Percentiles rank a stretch among this genome's conserved stretches.
These are phyloP conservation scores for Macrophya alboannulata DNA, from an alignment of 2,888 invertebrate genomes.

Conservation along the genomic window DNA sequence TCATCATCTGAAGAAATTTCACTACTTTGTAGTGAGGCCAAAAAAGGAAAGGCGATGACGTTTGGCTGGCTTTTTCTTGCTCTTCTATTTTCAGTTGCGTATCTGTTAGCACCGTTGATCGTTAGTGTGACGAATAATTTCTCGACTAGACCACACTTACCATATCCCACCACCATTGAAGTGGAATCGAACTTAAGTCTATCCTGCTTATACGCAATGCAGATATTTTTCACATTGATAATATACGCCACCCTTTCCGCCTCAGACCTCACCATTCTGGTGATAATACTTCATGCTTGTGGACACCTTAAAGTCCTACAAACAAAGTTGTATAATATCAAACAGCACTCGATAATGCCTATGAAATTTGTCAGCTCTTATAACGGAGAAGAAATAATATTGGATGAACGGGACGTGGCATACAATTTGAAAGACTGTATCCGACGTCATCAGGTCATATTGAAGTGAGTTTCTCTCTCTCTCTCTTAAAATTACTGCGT, in stretches of 20 bases:
- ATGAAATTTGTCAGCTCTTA: not conserved
- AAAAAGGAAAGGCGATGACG: not conserved
- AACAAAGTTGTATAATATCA: not conserved
- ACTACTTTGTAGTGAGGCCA: not conserved
- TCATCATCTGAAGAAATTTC: not conserved
- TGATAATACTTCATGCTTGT: not conserved
- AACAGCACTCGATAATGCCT: not conserved
- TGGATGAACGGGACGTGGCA: not conserved
- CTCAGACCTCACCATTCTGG: not conserved
- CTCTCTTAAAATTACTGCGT: not conserved
- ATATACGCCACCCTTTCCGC: not conserved
- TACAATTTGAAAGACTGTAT: not conserved
- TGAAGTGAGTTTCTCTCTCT: not conserved
- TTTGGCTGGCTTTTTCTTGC: not conserved
- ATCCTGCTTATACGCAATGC: not conserved
- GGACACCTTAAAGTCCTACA: conserved; percentile 21
- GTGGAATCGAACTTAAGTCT: not conserved
- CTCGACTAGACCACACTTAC: not conserved
- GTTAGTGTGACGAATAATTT: not conserved
- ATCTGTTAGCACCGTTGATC: not conserved
- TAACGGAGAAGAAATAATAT: not conserved
- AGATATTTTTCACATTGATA: not conserved
- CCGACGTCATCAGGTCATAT: not conserved
- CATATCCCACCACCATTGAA: not conserved
- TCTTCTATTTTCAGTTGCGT: not conserved